phyloP scores from a whole-genome alignment of 2,888 invertebrate genomes.

The Phengaris arion region DNA sequence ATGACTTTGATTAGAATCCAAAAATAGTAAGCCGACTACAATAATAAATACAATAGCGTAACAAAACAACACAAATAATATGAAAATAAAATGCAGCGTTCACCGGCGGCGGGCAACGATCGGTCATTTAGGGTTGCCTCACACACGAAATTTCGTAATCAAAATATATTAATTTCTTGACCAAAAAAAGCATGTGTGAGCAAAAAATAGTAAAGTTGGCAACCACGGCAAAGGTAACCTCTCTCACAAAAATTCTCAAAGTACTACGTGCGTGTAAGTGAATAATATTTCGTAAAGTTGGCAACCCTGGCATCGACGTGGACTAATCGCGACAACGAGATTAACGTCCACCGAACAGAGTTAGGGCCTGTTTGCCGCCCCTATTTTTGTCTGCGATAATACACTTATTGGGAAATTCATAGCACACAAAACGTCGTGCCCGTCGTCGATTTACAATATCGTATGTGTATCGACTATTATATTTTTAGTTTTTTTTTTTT shows the following conservation, averaged over 20 bases:
- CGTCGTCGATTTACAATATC: neutral
- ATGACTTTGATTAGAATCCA: neutral
- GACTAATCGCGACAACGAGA: slow-evolving; percentile 73
- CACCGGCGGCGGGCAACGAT: slow-evolving; percentile 55
- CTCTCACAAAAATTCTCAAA: too few species aligned
- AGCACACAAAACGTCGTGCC: slow-evolving; percentile 61
- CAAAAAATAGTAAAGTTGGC: neutral
- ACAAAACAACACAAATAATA: slow-evolving; percentile 49
- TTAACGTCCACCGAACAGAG: slow-evolving; percentile 67
- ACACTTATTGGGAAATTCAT: slow-evolving; percentile 69
- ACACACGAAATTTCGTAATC: neutral
- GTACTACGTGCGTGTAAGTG: too few species aligned
- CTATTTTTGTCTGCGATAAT: slow-evolving; percentile 62
- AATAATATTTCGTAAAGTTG: slow-evolving; percentile 36
- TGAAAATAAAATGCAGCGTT: slow-evolving; percentile 57
- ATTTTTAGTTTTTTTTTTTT: too few species aligned
- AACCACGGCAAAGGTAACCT: neutral
- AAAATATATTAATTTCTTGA: neutral
- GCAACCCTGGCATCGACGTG: slow-evolving; percentile 49
- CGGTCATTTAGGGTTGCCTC: neutral
- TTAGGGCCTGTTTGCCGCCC: slow-evolving; percentile 64
- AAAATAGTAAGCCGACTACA: slow-evolving; percentile 14
- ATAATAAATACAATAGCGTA: slow-evolving; percentile 50
- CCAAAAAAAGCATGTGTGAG: neutral
- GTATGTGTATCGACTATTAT: neutral